Percentiles rank a stretch among this genome's conserved stretches.
Evolutionary conservation across 2,797 vertebrate genomes (phyloP).

Genomic region (Scomberomorus guttatus): DNA sequence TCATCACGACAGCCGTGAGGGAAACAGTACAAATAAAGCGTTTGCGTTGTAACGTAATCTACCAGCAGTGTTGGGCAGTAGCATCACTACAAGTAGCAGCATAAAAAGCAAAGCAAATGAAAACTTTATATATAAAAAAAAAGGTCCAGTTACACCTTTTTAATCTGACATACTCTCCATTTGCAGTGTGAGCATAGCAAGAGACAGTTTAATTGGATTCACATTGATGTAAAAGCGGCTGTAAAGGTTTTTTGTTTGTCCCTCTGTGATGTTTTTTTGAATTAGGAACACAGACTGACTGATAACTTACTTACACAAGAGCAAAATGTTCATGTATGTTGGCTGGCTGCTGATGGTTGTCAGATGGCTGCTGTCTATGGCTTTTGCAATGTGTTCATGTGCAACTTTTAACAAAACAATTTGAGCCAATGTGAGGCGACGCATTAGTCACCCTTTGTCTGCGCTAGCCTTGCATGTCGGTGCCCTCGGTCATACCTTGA

Average conservation of each 20-base stretch:
- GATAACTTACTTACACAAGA: neutral
- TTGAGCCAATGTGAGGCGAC: neutral
- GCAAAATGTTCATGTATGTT: neutral
- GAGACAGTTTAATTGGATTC: neutral
- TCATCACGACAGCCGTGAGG: too few relatives aligned
- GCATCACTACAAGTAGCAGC: too few relatives aligned
- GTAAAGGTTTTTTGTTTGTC: neutral
- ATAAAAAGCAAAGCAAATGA: neutral
- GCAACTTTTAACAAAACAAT: conserved; percentile 35
- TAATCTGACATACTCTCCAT: neutral
- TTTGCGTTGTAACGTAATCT: too few relatives aligned
- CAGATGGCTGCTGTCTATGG: neutral
- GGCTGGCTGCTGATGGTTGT: too few relatives aligned
- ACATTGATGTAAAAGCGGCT: neutral
- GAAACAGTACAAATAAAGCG: too few relatives aligned
- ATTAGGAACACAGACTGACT: neutral
- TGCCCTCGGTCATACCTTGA: neutral
- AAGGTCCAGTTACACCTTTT: neutral
- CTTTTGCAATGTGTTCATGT: neutral
- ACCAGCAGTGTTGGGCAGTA: too few relatives aligned
- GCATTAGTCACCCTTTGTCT: conserved; percentile 3
- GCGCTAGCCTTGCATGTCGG: neutral
- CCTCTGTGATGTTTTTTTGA: neutral
- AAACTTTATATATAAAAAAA: neutral
- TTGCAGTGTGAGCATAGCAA: neutral